Percentiles rank a stretch among this genome's conserved stretches.
phyloP scores from a whole-genome alignment of 1,140 invertebrate species.

The Euschistus heros region DNA sequence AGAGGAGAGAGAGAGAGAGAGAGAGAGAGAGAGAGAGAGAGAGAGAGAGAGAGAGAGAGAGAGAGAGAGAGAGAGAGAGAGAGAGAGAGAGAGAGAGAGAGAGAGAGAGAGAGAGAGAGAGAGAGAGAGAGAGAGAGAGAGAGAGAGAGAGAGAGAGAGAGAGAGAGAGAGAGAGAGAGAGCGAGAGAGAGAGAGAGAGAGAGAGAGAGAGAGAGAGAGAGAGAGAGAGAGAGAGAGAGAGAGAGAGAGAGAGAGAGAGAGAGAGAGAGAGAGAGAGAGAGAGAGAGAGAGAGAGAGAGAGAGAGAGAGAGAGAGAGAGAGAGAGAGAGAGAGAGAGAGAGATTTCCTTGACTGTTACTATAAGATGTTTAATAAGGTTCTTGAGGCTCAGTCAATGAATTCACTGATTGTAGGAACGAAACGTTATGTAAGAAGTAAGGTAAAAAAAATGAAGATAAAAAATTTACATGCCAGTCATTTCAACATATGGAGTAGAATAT shows the following conservation, averaged over 20 bases:
- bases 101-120: neutral
- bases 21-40: neutral
- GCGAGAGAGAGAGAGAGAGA: slow-evolving; percentile 1
- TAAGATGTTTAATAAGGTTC: no score
- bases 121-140: neutral
- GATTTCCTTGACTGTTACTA: no score
- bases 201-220: neutral
- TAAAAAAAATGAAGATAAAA: no score
- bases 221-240: neutral
- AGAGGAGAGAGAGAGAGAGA: neutral
- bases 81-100: neutral
- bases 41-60: neutral
- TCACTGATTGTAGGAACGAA: no score
- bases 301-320: slow-evolving; percentile 3
- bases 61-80: neutral
- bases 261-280: neutral
- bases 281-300: neutral
- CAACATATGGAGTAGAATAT: no score
- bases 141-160: neutral
- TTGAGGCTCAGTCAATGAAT: no score
- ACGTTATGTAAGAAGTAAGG: no score
- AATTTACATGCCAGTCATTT: no score
- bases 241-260: slow-evolving; percentile 5
- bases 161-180: neutral
- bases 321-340: slow-evolving; percentile 8